These are phyloP conservation scores for Arnoldichthys spilopterus DNA, from an alignment of 2,797 vertebrate genomes.

Conservation along the genomic window DNA sequence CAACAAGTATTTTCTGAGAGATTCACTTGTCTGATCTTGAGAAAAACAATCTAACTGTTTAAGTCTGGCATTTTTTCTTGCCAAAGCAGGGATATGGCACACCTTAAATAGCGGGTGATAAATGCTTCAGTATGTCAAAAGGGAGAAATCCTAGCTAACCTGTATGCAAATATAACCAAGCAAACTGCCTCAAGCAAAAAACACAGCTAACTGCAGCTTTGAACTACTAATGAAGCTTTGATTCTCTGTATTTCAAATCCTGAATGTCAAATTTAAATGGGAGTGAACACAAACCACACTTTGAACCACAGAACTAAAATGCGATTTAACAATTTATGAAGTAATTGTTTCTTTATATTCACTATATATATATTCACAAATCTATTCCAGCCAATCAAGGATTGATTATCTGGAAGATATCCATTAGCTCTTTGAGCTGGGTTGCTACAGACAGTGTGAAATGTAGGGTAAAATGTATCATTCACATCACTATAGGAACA, in stretches of 20 bases:
- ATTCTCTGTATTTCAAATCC: background rate
- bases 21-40: background rate
- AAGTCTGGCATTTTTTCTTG: background rate
- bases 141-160: background rate
- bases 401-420: too few relatives aligned
- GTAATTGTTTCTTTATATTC: background rate
- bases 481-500: too few relatives aligned
- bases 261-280: too few relatives aligned
- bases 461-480: too few relatives aligned
- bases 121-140: background rate
- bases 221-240: too few relatives aligned
- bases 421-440: too few relatives aligned
- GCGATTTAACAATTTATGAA: background rate
- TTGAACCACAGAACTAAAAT: too few relatives aligned
- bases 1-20: background rate
- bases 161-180: background rate
- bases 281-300: too few relatives aligned
- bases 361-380: too few relatives aligned
- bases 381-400: too few relatives aligned
- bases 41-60: background rate
- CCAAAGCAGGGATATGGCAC: background rate
- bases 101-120: background rate
- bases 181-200: background rate
- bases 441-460: too few relatives aligned
- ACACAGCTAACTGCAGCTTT: too few relatives aligned